Base-by-base conservation (phyloP, 1,140 invertebrate species). In the Rhopalosiphum padi region DNA sequence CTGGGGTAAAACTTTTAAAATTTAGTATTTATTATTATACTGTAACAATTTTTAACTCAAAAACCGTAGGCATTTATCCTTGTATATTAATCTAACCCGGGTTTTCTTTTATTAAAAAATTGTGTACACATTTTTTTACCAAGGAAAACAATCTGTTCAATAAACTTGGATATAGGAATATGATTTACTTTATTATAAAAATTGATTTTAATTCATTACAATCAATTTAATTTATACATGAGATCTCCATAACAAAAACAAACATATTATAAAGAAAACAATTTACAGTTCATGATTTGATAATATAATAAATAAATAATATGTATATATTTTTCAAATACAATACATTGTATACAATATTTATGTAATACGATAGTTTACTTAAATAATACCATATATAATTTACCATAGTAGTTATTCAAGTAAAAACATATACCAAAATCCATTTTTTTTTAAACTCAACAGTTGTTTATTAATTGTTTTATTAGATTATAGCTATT, bases 171-270 rank as follows among this genome's bases (percentile, higher is more conserved):
- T 11, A 41, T 37, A 90, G 35, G 37, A 90, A 90, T 30, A 60
- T 90, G n/a, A 43, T 60, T 60, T 90, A 90, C 18, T 90, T 90
- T 90, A 90, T 55, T 90, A 90, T 60, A 23, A 60, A 90, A 43
- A 90, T 43, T 43, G 53, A 90, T 43, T 55, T 35, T 41, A 89
- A 55, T 89, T 89, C 23, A 68, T 90, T 55, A 90, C 55, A 43
- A 90, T 90, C 51, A 89, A 89, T 89, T 55, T 89, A 23, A 55
- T 55, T 89, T 25, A 68, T 60, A 68, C 53, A 90, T 46, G 37
- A 89, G 35, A 89, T 55, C 22, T 46, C n/a, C 23, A 90, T 90
- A 90, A 68, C 30, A 90, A 68, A 90, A 68, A 90, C 53, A 90
- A 68, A 90, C 22, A 51, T 43, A 2, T n/a, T 90, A 68, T 43